A percentile compares a stretch with the other conserved stretches of the same genome.
Evolutionary conservation across 1,140 invertebrate species (phyloP).

Genomic region (Phortica variegata): DNA sequence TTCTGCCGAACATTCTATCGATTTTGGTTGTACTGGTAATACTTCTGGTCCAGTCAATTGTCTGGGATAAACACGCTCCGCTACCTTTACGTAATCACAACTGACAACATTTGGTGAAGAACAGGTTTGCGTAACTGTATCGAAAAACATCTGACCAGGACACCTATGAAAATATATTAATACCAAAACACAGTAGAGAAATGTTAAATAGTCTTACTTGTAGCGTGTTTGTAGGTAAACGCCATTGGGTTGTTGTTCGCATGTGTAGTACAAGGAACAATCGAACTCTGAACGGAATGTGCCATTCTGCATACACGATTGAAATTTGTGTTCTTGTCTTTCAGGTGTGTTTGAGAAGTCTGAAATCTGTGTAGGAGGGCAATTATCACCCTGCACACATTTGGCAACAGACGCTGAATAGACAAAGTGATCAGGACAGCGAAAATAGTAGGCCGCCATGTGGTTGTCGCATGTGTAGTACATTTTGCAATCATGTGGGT

Average conservation of each 20-base stretch:
- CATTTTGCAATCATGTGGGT: slow-evolving; percentile 36
- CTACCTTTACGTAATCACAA: slow-evolving; percentile 20
- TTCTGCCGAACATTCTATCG: no score
- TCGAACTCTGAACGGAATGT: slow-evolving; percentile 51
- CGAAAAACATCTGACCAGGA: slow-evolving; percentile 36
- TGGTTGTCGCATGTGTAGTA: slow-evolving; percentile 52
- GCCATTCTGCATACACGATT: slow-evolving; percentile 43
- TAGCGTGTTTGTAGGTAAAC: slow-evolving; percentile 51
- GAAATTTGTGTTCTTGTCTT: slow-evolving; percentile 46
- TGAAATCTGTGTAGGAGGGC: slow-evolving; percentile 43
- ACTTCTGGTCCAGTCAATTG: no score
- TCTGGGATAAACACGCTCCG: slow-evolving; percentile 26
- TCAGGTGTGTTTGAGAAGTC: slow-evolving; percentile 36
- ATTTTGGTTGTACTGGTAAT: no score
- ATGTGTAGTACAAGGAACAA: slow-evolving; percentile 55
- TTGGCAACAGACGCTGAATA: slow-evolving; percentile 38
- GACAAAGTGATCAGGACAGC: slow-evolving; percentile 41
- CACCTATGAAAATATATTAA: slow-evolving; percentile 17
- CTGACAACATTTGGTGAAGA: slow-evolving; percentile 26
- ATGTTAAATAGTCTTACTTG: slow-evolving; percentile 23
- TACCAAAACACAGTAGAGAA: neutral
- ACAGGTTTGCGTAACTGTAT: slow-evolving; percentile 26
- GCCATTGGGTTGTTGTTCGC: slow-evolving; percentile 35
- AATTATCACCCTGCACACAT: slow-evolving; percentile 38
- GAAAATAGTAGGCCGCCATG: slow-evolving; percentile 29